Evolutionary conservation across 2,888 invertebrate genomes (phyloP), one percentile per base, ranked within the genome.

Genomic region (Nephrocerus scutellatus): DNA sequence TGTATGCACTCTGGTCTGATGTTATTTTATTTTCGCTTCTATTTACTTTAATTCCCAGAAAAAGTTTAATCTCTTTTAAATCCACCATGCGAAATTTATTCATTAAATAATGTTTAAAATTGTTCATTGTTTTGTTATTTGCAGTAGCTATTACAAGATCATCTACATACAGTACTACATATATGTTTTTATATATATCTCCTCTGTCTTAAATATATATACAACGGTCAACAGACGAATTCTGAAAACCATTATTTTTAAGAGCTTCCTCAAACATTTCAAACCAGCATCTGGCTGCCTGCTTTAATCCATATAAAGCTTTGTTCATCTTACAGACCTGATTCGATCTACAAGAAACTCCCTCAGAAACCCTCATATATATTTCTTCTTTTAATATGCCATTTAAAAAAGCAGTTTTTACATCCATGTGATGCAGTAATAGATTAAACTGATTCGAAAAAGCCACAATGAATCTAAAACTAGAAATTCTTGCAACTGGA

Each of bases 21-120:
- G 41, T 28, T 26, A 51, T 24, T 36, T 16, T 30, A 22, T 36
- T 30, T 8, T 38, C 21, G 25, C 30, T 28, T 35, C 48, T 46
- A 16, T 42, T 13, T 28, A 51, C 25, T 41, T 32, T 39, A 12
- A 51, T 51, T 18, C 47, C 51, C 6, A 53, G 32, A 32, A 50
- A 51, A 5, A 31, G 30, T 44, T 37, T 46, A 20, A 52, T 44
- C 7, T 51, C 44, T 12, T 43, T 36, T 32, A 53, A 41, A 35
- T 55, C 54, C 7, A 36, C 30, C 43, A 53, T 53, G 14, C 22
- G 14, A 25, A 49, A 52, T 51, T 41, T 38, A 16, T 36, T 15
- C 39, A 43, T 49, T 39, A 52, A 37, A 44, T 47, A 52, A 6
- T 20, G 12, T 43, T 54, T 54, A 19, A 49, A 49, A 6, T 29